Evolutionary conservation across 2,888 invertebrate species (phyloP), one percentile per base, ranked within the genome.

Genomic region (Amorpha juglandis): DNA sequence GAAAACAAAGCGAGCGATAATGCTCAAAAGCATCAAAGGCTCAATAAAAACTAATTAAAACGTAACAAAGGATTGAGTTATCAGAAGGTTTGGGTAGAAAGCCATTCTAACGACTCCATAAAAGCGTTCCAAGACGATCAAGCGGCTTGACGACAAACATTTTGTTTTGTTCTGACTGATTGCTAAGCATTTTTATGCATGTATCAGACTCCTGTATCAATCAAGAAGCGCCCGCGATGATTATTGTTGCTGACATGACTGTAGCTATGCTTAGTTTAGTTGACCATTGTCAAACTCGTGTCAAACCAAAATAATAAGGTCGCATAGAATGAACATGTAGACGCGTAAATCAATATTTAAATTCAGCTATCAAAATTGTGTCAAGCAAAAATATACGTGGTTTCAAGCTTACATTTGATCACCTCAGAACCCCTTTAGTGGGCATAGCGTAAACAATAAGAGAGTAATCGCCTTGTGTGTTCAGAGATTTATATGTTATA

Each of bases 361-460:
- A 7, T 6, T 6, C 7, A 12, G 1, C 45, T 12, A 45, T 45
- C 45, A 45, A 45, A 45, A 1, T 14, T 45, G 45, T 1, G 1
- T 42, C 45, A 14, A 1, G 1, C 45, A 45, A 14, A 45, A 45
- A 8, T 45, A 0, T 45, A 12, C 14, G 45, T 45, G 11, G 9
- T 45, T 45, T 45, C 14, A 45, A 45, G 14, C 45, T 14, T 14
- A 11, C 14, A 11, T 14, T 45, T 19, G 50, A 19, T 16, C 16
- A 19, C 19, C 9, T 19, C 6, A 9, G 19, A 19, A 50, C 19
- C 48, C n/a, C 50, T 50, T 50, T 19, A 50, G 63, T 45, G 63
- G 69, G 63, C 75, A 76, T 75, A 77, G 78, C 83, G 83, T 83
- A 81, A 86, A 87, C 86, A 87, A 86, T 86, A 79, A 82, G 77